Evolutionary conservation across 2,888 invertebrate species (phyloP).

Genomic region (Chaitophorus viminalis): DNA sequence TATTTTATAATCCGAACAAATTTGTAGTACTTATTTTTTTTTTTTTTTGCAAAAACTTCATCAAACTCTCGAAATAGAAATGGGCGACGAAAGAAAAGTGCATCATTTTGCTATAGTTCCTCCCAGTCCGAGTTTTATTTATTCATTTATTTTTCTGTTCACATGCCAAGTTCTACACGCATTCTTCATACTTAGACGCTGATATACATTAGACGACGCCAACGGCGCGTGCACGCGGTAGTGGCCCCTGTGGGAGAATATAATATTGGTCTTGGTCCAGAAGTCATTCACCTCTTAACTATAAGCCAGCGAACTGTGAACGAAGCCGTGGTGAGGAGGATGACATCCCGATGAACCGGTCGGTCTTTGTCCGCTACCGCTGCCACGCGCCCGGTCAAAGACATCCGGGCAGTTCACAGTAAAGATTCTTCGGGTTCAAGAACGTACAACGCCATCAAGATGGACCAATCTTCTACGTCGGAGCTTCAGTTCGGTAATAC

Average conservation of each 20-base stretch:
- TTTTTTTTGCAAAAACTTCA: constrained; percentile 25
- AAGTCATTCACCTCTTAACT: constrained; percentile 55
- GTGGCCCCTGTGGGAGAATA: constrained; percentile 49
- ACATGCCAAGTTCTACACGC: constrained; percentile 30
- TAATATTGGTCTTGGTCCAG: constrained; percentile 60
- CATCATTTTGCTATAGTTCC: constrained; percentile 16
- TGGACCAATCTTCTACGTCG: constrained; percentile 18
- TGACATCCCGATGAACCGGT: constrained; percentile 61
- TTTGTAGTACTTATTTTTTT: not conserved
- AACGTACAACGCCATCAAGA: constrained; percentile 51
- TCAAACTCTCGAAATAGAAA: constrained; percentile 41
- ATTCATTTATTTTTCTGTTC: constrained; percentile 30
- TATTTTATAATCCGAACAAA: constrained; percentile 19
- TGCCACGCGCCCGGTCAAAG: constrained; percentile 56
- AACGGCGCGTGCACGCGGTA: constrained; percentile 4
- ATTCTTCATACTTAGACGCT: constrained; percentile 36
- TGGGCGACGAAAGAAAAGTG: constrained; percentile 8
- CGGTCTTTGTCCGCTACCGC: constrained; percentile 59
- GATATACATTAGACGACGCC: constrained; percentile 18
- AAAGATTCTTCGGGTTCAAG: constrained; percentile 52
- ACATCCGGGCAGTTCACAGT: constrained; percentile 47
- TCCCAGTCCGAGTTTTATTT: not conserved
- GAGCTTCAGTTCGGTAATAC: constrained; percentile 19
- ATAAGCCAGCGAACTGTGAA: constrained; percentile 22
- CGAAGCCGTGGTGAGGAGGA: constrained; percentile 29